These are phyloP conservation scores for Alentia gelatinosa DNA, from an alignment of 2,888 invertebrate genomes.

Conservation along the genomic window DNA sequence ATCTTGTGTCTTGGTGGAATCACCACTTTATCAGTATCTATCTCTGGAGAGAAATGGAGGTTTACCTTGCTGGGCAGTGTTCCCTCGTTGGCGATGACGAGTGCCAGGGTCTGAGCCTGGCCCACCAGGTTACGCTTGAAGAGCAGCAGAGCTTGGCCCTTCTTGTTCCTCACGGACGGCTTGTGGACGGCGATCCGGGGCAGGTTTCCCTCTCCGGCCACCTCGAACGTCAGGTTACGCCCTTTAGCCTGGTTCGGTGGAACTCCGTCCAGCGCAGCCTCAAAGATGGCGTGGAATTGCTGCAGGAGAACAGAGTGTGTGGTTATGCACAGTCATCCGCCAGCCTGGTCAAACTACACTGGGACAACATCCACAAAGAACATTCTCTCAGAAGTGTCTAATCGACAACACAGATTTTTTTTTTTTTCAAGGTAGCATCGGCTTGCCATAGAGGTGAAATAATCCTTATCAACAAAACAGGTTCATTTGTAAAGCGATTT, in stretches of 20 bases:
- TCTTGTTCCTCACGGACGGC: constrained; percentile 79
- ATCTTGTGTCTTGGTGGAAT: too few species aligned
- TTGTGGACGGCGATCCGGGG: constrained; percentile 78
- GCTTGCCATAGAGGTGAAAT: too few species aligned
- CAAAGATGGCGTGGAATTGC: constrained; percentile 78
- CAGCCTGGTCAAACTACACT: neutral
- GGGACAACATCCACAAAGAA: neutral
- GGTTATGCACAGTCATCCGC: neutral
- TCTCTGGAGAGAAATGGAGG: neutral
- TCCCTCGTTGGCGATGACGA: constrained; percentile 79
- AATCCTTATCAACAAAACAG: too few species aligned
- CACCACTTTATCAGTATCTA: neutral
- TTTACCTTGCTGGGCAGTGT: constrained; percentile 79
- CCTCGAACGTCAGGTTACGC: constrained; percentile 78
- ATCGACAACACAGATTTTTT: too few species aligned
- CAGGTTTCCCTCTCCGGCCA: constrained; percentile 80
- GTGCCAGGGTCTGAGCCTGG: constrained; percentile 73
- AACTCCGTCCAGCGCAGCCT: constrained; percentile 74
- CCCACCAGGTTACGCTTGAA: constrained; percentile 78
- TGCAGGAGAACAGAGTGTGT: constrained; percentile 62
- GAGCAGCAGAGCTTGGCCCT: constrained; percentile 79
- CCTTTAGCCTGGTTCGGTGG: constrained; percentile 75
- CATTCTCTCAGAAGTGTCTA: too few species aligned
- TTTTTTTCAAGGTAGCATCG: too few species aligned
- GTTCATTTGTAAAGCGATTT: too few species aligned